A percentile compares a stretch with the other conserved stretches of the same genome.
Conservation (phyloP, 2,888 invertebrate species). For the Tenthredo distinguenda region DNA sequence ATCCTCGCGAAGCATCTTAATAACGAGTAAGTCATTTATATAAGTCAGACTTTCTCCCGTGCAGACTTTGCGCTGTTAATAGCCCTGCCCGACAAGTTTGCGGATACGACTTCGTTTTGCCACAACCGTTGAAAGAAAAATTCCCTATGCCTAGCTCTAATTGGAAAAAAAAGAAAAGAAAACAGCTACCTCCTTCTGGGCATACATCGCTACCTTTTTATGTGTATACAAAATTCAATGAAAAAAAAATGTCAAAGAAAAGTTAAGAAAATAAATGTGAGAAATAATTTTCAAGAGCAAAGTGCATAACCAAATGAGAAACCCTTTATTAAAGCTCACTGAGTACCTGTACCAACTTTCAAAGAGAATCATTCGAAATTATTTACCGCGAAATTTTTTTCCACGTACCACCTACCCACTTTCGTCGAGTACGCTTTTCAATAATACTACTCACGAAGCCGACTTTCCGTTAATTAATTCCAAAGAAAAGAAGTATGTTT, state of each 20-base stretch:
- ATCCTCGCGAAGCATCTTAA: constrained; percentile 67
- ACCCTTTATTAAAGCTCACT: not conserved
- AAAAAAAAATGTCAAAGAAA: constrained; percentile 3
- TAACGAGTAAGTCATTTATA: constrained; percentile 69
- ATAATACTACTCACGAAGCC: not conserved
- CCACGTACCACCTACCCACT: not conserved
- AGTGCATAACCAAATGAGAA: not conserved
- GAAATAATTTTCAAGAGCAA: not conserved
- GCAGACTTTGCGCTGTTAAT: constrained; percentile 52
- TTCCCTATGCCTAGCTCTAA: not conserved
- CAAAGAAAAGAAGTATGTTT: not conserved
- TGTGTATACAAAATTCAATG: constrained; percentile 4
- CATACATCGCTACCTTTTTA: constrained; percentile 7
- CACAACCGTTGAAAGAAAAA: constrained; percentile 20
- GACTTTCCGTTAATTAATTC: constrained; percentile 11
- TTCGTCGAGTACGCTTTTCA: not conserved
- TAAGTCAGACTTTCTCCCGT: constrained; percentile 64
- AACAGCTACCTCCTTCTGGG: not conserved
- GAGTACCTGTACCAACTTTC: not conserved
- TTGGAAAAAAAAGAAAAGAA: not conserved
- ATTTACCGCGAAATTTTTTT: not conserved
- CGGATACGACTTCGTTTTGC: constrained; percentile 7
- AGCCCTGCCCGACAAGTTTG: constrained; percentile 41
- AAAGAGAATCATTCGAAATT: not conserved
- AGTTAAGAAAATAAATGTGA: not conserved